Percentiles rank a stretch among this genome's conserved stretches.
phyloP scores from a whole-genome alignment of 2,888 invertebrate species.

The Drosophila anceps region DNA sequence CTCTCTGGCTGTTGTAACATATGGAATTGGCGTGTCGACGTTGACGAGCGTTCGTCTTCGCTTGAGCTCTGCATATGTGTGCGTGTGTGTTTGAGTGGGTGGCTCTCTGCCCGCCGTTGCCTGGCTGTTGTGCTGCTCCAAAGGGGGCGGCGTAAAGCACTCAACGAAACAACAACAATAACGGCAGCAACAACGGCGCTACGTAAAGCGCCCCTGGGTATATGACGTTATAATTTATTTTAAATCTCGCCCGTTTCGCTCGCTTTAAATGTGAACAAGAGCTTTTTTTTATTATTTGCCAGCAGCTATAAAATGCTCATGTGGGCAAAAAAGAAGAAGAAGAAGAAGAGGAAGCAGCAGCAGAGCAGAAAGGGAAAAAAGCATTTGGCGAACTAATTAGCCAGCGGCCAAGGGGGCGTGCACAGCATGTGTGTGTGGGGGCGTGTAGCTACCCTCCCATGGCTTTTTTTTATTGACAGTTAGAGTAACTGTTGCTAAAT shows the following conservation, averaged over 20 bases:
- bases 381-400: conserved; percentile 57
- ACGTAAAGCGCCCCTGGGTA: conserved; percentile 76
- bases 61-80: conserved; percentile 1
- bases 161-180: conserved; percentile 55
- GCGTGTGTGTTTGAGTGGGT: conserved; percentile 20
- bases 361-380: not conserved
- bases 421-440: not conserved
- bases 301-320: conserved; percentile 34
- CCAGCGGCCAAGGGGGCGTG: conserved; percentile 36
- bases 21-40: conserved; percentile 80
- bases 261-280: conserved; percentile 71
- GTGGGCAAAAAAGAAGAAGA: not conserved
- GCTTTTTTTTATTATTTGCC: conserved; percentile 48
- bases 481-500: conserved; percentile 6
- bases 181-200: conserved; percentile 35
- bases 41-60: conserved; percentile 62
- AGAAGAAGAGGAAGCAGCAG: not conserved
- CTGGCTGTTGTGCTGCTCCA: conserved; percentile 27
- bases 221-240: conserved; percentile 79
- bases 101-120: conserved; percentile 18
- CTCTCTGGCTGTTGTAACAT: conserved; percentile 56
- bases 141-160: conserved; percentile 72
- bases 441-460: not conserved
- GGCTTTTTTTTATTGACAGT: not conserved
- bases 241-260: conserved; percentile 74